Evolutionary conservation across 1,140 invertebrate genomes (phyloP), one percentile per base, ranked within the genome.

Genomic region (Copidosoma floridanum): DNA sequence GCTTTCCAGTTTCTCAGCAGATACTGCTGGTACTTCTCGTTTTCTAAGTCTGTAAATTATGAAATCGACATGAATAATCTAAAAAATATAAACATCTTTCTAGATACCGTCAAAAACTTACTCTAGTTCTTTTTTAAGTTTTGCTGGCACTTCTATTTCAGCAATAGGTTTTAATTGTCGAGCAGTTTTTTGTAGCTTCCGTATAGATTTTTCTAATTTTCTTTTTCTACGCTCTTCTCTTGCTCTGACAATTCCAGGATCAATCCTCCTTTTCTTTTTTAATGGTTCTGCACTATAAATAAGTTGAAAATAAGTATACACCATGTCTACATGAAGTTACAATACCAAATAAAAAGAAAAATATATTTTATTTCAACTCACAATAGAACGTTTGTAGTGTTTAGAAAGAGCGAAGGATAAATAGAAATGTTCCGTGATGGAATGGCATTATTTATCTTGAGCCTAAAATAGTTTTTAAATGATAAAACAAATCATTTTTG

Each of bases 251-350:
- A 95, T 79, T 12, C 82, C 80, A 24, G 93, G 93, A 82, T 96
- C 93, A 4, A 94, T 56, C 71, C 83, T 88, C 71, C 90, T 94
- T 75, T 93, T 95, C 77, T 91, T 95, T 73, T 92, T 95, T 63
- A 95, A 75, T 2, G 94, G 93, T 76, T 95, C 92, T 29, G 83
- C 90, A 70, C 87, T 88, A n/a, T 41, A 38, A 37, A 11, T n/a
- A n/a, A 29, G 37, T 32, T 27, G 29, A 44, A 50, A 57, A 58
- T 18, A 14, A 35, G 16, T n/a, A 8, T 10, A n/a, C n/a, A n/a
- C n/a, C n/a, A n/a, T n/a, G n/a, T n/a, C n/a, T n/a, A n/a, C n/a
- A n/a, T n/a, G n/a, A n/a, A n/a, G n/a, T n/a, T n/a, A n/a, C n/a
- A n/a, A n/a, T n/a, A n/a, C n/a, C n/a, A n/a, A n/a, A n/a, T n/a